Conservation (phyloP, 92 coral and sea anemone species). For the Pocillopora grandis region DNA sequence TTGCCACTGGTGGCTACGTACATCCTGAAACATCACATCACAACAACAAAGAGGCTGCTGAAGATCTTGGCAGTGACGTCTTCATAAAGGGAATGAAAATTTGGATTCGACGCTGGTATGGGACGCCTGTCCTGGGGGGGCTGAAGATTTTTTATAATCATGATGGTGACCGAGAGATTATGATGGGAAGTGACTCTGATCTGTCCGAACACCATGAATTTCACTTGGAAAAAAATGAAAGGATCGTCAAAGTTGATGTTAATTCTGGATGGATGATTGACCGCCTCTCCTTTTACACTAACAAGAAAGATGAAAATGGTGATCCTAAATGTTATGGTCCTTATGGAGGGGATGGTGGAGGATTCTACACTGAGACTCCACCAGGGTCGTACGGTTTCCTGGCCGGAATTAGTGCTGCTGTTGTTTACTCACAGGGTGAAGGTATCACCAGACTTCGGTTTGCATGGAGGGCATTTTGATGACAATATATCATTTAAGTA, state of each 20-base stretch:
- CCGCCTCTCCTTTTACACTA: constrained; percentile 62
- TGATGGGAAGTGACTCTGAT: constrained; percentile 46
- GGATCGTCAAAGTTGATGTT: constrained; percentile 60
- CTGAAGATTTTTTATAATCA: constrained; percentile 56
- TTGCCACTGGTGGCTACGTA: constrained; percentile 58
- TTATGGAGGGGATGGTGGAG: constrained; percentile 70
- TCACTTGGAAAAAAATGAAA: constrained; percentile 56
- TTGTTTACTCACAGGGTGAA: constrained; percentile 60
- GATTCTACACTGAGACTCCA: constrained; percentile 50
- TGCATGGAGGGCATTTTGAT: constrained; percentile 55
- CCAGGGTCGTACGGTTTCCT: constrained; percentile 58
- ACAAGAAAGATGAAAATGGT: constrained; percentile 32
- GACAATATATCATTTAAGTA: no score
- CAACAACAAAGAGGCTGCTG: constrained; percentile 27
- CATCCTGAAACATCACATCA: constrained; percentile 27
- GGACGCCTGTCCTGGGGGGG: constrained; percentile 78
- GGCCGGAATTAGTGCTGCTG: constrained; percentile 56
- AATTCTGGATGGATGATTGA: constrained; percentile 77
- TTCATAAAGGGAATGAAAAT: constrained; percentile 78
- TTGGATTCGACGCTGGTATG: constrained; percentile 75
- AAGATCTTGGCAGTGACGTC: constrained; percentile 30
- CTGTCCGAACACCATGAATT: constrained; percentile 57
- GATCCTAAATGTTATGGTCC: constrained; percentile 14
- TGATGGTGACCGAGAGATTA: constrained; percentile 52
- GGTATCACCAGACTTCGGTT: constrained; percentile 73